These are phyloP conservation scores for Drosophila nikananu DNA, from an alignment of 1,140 invertebrate species.

Conservation along the genomic window DNA sequence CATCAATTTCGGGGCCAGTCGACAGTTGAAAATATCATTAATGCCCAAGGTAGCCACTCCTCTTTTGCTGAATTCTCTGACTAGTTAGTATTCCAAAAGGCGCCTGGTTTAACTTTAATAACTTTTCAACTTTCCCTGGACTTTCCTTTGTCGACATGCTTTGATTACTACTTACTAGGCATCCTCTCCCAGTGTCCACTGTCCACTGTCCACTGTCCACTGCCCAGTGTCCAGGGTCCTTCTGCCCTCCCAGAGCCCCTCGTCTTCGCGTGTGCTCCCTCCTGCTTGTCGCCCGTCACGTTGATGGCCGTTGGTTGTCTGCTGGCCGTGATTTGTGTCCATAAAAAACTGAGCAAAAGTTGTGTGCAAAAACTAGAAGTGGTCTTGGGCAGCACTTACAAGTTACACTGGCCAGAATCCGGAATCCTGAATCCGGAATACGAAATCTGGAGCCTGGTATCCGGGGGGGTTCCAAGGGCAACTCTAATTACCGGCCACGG, in stretches of 20 bases:
- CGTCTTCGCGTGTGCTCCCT: conserved; percentile 21
- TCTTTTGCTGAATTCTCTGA: too few relatives aligned
- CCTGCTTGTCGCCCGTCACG: conserved; percentile 67
- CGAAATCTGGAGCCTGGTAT: too few relatives aligned
- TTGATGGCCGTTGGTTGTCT: conserved; percentile 61
- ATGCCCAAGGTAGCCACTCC: not conserved
- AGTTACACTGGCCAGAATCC: conserved; percentile 30
- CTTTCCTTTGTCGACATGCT: conserved; percentile 72
- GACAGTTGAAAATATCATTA: conserved; percentile 36
- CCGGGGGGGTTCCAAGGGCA: conserved; percentile 1
- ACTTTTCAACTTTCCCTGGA: conserved; percentile 74
- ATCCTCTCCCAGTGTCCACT: not conserved
- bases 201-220: too few relatives aligned
- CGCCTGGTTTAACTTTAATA: conserved; percentile 81
- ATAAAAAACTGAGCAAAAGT: conserved; percentile 44
- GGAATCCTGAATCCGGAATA: too few relatives aligned
- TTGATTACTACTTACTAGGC: conserved; percentile 71
- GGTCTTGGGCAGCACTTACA: conserved; percentile 61
- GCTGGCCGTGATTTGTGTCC: conserved; percentile 70
- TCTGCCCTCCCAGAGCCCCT: too few relatives aligned
- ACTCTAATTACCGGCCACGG: conserved; percentile 40
- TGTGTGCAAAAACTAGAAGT: conserved; percentile 38
- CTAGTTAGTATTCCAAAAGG: conserved; percentile 74
- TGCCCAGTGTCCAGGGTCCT: not conserved
- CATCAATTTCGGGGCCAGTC: conserved; percentile 13